Conservation (phyloP, 2,797 vertebrate genomes). For the Gallinago solitaria region DNA sequence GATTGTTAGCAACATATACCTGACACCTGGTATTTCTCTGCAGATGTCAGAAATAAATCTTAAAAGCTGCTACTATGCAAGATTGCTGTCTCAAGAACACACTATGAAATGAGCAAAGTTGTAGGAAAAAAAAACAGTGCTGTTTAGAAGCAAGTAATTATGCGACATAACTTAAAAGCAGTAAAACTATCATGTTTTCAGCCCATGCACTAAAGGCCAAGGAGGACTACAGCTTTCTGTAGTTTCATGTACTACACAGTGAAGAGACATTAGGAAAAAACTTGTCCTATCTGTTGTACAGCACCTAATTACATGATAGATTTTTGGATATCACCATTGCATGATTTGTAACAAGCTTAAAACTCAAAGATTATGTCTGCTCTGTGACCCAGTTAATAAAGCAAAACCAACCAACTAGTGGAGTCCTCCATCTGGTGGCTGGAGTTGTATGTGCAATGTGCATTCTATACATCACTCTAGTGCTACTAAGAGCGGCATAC, state of each 20-base stretch:
- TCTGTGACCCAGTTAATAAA: neutral
- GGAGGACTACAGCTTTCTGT: neutral
- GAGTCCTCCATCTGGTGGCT: slow-evolving; percentile 68
- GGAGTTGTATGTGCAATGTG: neutral
- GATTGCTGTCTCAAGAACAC: neutral
- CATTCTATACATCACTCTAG: neutral
- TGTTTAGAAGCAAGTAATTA: neutral
- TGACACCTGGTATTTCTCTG: neutral
- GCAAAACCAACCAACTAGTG: neutral
- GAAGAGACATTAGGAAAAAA: neutral
- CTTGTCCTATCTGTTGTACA: neutral
- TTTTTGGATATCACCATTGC: neutral
- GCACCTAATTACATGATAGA: neutral
- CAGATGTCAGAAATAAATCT: neutral
- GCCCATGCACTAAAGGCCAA: neutral
- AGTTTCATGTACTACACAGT: neutral
- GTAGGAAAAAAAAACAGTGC: neutral
- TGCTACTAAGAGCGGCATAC: neutral
- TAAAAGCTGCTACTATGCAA: neutral
- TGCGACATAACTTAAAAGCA: neutral
- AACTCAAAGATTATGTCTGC: neutral
- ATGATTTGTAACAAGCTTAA: neutral
- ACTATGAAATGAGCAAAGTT: neutral
- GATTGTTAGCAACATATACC: neutral
- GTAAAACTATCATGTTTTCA: neutral